Evolutionary conservation across 2,888 invertebrate species (phyloP).

Genomic region (Phyllotreta striolata): DNA sequence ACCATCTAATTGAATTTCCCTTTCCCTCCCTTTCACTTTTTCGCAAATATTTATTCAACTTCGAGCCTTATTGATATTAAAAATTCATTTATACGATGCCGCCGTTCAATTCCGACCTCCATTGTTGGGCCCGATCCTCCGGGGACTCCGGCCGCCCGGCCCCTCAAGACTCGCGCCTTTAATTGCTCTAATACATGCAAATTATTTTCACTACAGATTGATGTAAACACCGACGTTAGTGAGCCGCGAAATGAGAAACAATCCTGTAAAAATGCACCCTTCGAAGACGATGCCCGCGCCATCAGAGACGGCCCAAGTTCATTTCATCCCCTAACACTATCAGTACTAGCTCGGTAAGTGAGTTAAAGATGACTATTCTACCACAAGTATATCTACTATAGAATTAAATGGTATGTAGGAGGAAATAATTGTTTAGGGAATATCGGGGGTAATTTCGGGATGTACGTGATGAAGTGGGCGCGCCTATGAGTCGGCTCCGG

Average conservation of each 20-base stretch:
- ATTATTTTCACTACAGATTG: slow-evolving; percentile 57
- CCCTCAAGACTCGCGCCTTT: too few relatives aligned
- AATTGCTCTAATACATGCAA: slow-evolving; percentile 58
- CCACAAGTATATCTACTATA: too few relatives aligned
- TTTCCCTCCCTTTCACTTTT: slow-evolving; percentile 35
- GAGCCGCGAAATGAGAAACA: slow-evolving; percentile 59
- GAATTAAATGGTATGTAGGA: too few relatives aligned
- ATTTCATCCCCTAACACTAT: too few relatives aligned
- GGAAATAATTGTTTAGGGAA: too few relatives aligned
- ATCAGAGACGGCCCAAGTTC: too few relatives aligned
- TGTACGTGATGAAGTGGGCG: too few relatives aligned
- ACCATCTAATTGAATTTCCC: slow-evolving; percentile 37
- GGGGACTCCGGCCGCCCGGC: slow-evolving; percentile 12
- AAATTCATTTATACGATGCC: slow-evolving; percentile 42
- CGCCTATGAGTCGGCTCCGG: slow-evolving; percentile 23
- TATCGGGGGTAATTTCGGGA: too few relatives aligned
- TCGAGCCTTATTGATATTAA: slow-evolving; percentile 43
- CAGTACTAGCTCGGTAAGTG: slow-evolving; percentile 1
- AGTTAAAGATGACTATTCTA: background rate
- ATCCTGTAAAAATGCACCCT: slow-evolving; percentile 10
- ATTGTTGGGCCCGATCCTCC: too few relatives aligned
- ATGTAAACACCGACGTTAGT: slow-evolving; percentile 57
- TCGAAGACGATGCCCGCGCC: too few relatives aligned
- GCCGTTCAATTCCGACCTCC: slow-evolving; percentile 34
- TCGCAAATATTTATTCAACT: slow-evolving; percentile 40